phyloP scores from a whole-genome alignment of 2,888 invertebrate genomes.

The Trissolcus japonicus region DNA sequence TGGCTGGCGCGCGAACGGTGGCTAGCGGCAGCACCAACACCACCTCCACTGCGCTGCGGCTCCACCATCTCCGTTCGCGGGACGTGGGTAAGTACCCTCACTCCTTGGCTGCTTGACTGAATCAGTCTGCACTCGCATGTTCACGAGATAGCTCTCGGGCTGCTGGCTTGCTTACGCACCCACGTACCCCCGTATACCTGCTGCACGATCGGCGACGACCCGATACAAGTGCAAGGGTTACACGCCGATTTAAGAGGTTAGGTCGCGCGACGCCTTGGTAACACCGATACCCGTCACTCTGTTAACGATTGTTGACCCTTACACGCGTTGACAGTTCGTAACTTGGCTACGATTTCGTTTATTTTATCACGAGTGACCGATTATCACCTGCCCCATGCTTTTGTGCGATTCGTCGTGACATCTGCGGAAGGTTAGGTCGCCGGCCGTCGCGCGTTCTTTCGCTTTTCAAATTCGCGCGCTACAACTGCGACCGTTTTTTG shows the following conservation, averaged over 20 bases:
- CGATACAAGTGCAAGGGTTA: conserved; percentile 46
- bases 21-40: conserved; percentile 60
- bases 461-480: conserved; percentile 45
- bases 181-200: conserved; percentile 60
- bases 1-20: conserved; percentile 65
- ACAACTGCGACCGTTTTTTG: background rate
- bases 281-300: conserved; percentile 8
- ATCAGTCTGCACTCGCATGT: conserved; percentile 76
- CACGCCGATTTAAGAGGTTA: conserved; percentile 58
- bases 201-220: conserved; percentile 60
- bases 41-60: conserved; percentile 64
- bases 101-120: conserved; percentile 68
- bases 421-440: conserved; percentile 57
- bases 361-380: background rate
- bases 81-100: conserved; percentile 75
- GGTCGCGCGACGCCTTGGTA: conserved; percentile 52
- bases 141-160: conserved; percentile 73
- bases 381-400: conserved; percentile 37
- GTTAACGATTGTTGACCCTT: conserved; percentile 36
- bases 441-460: conserved; percentile 51
- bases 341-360: background rate
- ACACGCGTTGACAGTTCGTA: conserved; percentile 38
- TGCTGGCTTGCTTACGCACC: conserved; percentile 70
- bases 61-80: conserved; percentile 64
- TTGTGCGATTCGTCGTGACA: conserved; percentile 48